Conservation (phyloP, 2,113 vertebrate genomes). For the Apeltes quadracus region DNA sequence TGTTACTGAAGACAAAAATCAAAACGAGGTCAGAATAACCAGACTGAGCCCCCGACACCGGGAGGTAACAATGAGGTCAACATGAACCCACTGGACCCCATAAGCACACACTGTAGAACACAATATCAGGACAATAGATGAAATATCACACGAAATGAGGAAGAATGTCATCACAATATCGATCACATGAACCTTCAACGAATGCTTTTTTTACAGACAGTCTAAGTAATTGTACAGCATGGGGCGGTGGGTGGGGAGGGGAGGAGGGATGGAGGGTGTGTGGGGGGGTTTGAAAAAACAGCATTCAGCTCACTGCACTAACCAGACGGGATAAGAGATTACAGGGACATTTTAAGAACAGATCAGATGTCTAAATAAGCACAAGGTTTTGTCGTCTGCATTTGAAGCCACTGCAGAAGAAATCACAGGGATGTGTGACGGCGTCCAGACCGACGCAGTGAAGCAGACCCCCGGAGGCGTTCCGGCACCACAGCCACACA, state of each 20-base stretch:
- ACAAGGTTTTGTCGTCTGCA: not conserved
- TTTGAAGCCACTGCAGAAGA: not conserved
- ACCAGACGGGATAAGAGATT: not conserved
- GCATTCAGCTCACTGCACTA: not conserved
- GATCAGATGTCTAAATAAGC: conserved; percentile 32
- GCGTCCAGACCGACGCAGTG: conserved; percentile 61
- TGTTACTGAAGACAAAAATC: conserved; percentile 10
- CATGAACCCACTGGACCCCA: not conserved
- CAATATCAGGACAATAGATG: not conserved
- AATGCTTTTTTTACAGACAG: not conserved
- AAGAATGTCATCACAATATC: not conserved
- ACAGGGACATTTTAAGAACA: not conserved
- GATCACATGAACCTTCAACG: not conserved
- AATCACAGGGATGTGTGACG: conserved; percentile 44
- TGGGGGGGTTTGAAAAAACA: conserved; percentile 3
- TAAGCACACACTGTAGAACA: not conserved
- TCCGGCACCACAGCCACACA: conserved; percentile 67
- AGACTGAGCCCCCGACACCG: conserved; percentile 13
- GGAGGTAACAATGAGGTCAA: conserved; percentile 42
- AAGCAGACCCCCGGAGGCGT: conserved; percentile 60
- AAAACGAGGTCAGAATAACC: conserved; percentile 60
- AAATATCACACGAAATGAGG: not conserved
- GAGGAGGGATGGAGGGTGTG: too few relatives aligned
- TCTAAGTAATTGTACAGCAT: not conserved
- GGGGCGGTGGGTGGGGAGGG: too few relatives aligned